phyloP scores from a whole-genome alignment of 2,888 invertebrate species.

The Lasioglossum malachurum region DNA sequence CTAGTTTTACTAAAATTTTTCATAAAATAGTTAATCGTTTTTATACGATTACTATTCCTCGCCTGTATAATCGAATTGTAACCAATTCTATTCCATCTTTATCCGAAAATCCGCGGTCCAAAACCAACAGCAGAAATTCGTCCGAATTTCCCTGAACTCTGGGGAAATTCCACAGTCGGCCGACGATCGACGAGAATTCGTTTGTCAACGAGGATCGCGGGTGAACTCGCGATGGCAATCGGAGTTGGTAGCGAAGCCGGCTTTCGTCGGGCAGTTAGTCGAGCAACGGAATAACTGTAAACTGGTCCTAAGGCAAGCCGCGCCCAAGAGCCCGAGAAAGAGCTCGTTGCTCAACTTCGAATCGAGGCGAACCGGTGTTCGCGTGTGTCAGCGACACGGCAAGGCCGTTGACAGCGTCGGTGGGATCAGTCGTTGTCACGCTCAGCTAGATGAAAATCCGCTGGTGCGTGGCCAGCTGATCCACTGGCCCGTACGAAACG shows the following conservation, averaged over 20 bases:
- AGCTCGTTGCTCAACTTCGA: constrained; percentile 67
- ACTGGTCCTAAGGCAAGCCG: constrained; percentile 69
- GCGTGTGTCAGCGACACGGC: constrained; percentile 50
- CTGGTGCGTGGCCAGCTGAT: constrained; percentile 65
- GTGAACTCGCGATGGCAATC: neutral
- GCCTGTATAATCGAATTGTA: too few species aligned
- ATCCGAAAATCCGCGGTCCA: too few species aligned
- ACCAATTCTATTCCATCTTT: too few species aligned
- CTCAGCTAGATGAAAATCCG: constrained; percentile 53
- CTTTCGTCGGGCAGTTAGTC: constrained; percentile 2
- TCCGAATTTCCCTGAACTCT: neutral
- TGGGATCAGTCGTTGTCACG: constrained; percentile 69
- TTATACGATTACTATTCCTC: too few species aligned
- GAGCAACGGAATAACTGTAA: constrained; percentile 62
- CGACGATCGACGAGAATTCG: neutral
- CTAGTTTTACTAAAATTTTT: too few species aligned
- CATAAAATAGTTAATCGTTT: too few species aligned
- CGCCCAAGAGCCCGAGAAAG: constrained; percentile 51
- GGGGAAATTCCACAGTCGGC: too few species aligned
- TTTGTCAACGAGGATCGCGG: neutral
- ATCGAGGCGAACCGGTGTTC: constrained; percentile 70
- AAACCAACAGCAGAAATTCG: neutral
- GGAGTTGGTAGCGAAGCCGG: neutral
- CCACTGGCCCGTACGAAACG: constrained; percentile 31
- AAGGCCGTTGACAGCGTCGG: constrained; percentile 67